Conservation (phyloP, 2,888 invertebrate genomes). For the Drosophila atripex region DNA sequence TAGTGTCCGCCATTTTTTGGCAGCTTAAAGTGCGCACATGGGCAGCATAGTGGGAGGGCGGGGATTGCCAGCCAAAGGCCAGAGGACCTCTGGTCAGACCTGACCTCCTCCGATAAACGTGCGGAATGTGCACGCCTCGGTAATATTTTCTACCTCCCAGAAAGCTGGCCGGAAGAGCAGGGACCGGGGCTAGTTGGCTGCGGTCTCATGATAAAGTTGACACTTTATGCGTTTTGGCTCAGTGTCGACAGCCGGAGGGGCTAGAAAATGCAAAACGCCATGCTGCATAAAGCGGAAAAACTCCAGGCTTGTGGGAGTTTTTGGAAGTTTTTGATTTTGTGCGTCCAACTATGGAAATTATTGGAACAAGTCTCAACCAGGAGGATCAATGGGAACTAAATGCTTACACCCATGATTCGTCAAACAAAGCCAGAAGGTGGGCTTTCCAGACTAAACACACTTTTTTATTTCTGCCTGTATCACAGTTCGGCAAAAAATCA, state of each 20-base stretch:
- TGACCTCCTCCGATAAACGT: constrained; percentile 47
- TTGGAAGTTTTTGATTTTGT: constrained; percentile 43
- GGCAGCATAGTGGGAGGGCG: constrained; percentile 10
- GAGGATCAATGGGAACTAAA: not conserved
- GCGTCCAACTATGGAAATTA: constrained; percentile 10
- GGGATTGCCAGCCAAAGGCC: constrained; percentile 16
- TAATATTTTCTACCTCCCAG: constrained; percentile 38
- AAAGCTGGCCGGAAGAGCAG: not conserved
- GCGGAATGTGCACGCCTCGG: constrained; percentile 44
- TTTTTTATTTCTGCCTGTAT: not conserved
- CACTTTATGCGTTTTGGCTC: constrained; percentile 64
- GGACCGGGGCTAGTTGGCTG: constrained; percentile 44
- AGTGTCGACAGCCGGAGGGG: constrained; percentile 33
- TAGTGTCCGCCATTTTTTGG: constrained; percentile 17
- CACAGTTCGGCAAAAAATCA: constrained; percentile 25
- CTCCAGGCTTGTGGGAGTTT: constrained; percentile 20
- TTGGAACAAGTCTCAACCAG: not conserved
- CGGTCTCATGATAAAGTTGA: constrained; percentile 66
- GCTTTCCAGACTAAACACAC: too few species aligned
- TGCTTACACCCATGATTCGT: not conserved
- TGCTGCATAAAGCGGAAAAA: constrained; percentile 11
- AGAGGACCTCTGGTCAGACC: constrained; percentile 18
- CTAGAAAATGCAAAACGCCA: constrained; percentile 24
- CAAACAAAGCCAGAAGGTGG: not conserved
- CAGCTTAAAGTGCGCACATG: constrained; percentile 20